Evolutionary conservation across 35 echinoderm and acorn worm species (phyloP).

Genomic region (Diadema setosum): DNA sequence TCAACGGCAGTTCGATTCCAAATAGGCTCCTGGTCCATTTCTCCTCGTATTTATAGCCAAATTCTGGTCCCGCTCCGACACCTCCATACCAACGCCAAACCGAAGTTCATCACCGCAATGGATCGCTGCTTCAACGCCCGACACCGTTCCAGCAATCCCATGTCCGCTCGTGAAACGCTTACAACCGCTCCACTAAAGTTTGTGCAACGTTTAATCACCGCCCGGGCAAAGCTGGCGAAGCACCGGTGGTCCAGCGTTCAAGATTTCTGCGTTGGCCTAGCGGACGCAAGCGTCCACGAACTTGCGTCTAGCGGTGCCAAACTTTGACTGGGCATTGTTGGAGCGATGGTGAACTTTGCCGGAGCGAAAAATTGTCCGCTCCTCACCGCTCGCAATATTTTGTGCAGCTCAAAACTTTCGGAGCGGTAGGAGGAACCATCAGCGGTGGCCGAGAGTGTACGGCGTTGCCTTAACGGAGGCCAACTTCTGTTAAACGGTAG

Average conservation of each 20-base stretch:
- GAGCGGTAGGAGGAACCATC: not conserved
- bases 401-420: slow-evolving; percentile 5
- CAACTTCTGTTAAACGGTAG: slow-evolving; percentile 1
- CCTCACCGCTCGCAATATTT: slow-evolving; percentile 1
- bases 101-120: not conserved
- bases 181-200: not conserved
- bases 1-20: too few species aligned
- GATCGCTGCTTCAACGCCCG: slow-evolving; percentile 3
- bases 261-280: slow-evolving; percentile 13
- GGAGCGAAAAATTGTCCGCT: not conserved
- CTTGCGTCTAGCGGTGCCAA: not conserved
- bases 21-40: too few species aligned
- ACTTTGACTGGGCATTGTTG: slow-evolving; percentile 5
- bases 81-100: slow-evolving; percentile 9
- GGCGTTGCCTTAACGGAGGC: not conserved
- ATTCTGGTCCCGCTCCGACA: not conserved
- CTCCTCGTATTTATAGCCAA: too few species aligned
- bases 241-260: not conserved
- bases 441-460: not conserved
- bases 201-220: not conserved
- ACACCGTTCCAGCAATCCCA: slow-evolving; percentile 3
- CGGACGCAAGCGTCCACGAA: not conserved
- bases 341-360: not conserved
- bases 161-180: not conserved
- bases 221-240: not conserved